Evolutionary conservation across 2,888 invertebrate genomes (phyloP).

Genomic region (Sialis lutaria): DNA sequence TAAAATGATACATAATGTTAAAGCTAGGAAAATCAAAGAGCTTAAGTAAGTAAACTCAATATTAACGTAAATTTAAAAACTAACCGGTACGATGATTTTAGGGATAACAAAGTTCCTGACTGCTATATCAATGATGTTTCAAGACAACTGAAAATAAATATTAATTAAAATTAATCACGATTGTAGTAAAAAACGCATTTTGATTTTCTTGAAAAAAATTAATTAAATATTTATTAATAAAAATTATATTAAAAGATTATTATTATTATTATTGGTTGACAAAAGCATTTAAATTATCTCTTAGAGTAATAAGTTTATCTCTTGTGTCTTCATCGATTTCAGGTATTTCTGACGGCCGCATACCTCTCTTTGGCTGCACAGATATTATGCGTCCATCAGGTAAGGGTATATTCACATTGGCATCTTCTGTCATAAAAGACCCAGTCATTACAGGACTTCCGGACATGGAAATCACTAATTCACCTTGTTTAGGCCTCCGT

Average conservation of each 20-base stretch:
- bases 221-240: neutral
- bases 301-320: slow-evolving; percentile 30
- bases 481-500: slow-evolving; percentile 40
- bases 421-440: slow-evolving; percentile 27
- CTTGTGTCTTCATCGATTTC: slow-evolving; percentile 24
- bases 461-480: slow-evolving; percentile 48
- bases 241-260: neutral
- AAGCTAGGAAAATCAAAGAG: slow-evolving; percentile 35
- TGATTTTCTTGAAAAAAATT: neutral
- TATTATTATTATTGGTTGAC: neutral
- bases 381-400: slow-evolving; percentile 43
- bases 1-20: slow-evolving; percentile 28
- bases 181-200: neutral
- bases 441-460: slow-evolving; percentile 48
- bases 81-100: slow-evolving; percentile 9
- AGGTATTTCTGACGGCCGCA: slow-evolving; percentile 26
- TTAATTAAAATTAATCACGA: neutral
- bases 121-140: slow-evolving; percentile 20
- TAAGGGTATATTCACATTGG: slow-evolving; percentile 49
- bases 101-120: slow-evolving; percentile 18
- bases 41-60: slow-evolving; percentile 24
- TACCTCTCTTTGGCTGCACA: slow-evolving; percentile 34
- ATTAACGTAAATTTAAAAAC: slow-evolving; percentile 1
- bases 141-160: slow-evolving; percentile 12
- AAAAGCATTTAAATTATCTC: slow-evolving; percentile 25